Conservation (phyloP, 2,888 invertebrate genomes). For the Saturnia pavonia region DNA sequence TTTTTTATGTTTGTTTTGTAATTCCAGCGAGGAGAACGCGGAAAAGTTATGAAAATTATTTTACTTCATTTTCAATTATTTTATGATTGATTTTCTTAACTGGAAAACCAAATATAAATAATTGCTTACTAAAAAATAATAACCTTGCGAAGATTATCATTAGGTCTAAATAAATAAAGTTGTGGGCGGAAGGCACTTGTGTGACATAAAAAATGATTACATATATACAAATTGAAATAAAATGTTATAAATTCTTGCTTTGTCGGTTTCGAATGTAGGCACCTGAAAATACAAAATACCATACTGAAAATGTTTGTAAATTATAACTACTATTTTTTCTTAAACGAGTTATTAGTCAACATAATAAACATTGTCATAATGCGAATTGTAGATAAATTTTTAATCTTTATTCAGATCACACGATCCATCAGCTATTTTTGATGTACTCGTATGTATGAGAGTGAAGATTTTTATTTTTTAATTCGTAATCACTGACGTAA, state of each 20-base stretch:
- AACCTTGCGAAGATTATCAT: not conserved
- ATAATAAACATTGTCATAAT: not conserved
- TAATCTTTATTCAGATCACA: not conserved
- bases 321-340: not conserved
- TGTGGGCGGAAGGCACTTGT: not conserved
- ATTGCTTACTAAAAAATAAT: not conserved
- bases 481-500: slow-evolving; percentile 52
- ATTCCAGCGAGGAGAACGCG: not conserved
- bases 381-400: not conserved
- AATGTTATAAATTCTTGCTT: not conserved
- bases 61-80: not conserved
- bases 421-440: not conserved
- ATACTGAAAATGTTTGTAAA: not conserved
- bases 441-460: not conserved
- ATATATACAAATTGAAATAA: not conserved
- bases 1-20: not conserved
- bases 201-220: not conserved
- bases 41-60: too few species aligned
- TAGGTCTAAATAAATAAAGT: not conserved
- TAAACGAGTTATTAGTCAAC: not conserved
- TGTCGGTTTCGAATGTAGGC: not conserved
- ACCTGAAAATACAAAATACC: too few species aligned
- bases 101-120: not conserved
- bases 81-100: not conserved
- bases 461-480: slow-evolving; percentile 16